phyloP scores from a whole-genome alignment of 2,113 vertebrate species.

The Embiotoca jacksoni region DNA sequence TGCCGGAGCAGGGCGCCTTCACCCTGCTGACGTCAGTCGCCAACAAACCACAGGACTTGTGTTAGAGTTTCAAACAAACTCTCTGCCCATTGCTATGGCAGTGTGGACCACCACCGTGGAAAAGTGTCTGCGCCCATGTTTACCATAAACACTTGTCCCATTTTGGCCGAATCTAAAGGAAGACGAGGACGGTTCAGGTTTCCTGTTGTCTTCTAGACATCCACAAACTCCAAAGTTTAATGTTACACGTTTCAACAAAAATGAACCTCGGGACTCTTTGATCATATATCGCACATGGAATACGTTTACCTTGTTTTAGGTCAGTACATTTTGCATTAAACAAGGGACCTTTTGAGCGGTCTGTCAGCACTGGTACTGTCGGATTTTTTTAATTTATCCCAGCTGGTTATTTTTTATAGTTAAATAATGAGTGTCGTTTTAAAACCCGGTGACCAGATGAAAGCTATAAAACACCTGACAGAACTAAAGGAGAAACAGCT shows the following conservation, averaged over 20 bases:
- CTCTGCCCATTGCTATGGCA: conserved; percentile 59
- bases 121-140: conserved; percentile 68
- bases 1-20: conserved; percentile 29
- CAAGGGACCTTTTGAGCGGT: conserved; percentile 3
- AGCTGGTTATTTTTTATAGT: not conserved
- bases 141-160: conserved; percentile 66
- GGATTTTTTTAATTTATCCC: not conserved
- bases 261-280: not conserved
- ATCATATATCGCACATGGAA: not conserved
- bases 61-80: conserved; percentile 73
- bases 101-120: conserved; percentile 70
- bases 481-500: not conserved
- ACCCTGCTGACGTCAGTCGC: conserved; percentile 72
- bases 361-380: not conserved
- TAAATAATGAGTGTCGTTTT: not conserved
- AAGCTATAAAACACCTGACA: not conserved
- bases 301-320: not conserved
- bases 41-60: conserved; percentile 60
- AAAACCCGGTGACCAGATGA: not conserved
- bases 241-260: not conserved
- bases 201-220: conserved; percentile 18
- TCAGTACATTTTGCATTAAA: not conserved
- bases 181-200: conserved; percentile 24
- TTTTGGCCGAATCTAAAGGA: conserved; percentile 59
- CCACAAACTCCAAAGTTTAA: not conserved